phyloP scores from a whole-genome alignment of 2,888 invertebrate genomes.

The Acanthosepion lycidas region DNA sequence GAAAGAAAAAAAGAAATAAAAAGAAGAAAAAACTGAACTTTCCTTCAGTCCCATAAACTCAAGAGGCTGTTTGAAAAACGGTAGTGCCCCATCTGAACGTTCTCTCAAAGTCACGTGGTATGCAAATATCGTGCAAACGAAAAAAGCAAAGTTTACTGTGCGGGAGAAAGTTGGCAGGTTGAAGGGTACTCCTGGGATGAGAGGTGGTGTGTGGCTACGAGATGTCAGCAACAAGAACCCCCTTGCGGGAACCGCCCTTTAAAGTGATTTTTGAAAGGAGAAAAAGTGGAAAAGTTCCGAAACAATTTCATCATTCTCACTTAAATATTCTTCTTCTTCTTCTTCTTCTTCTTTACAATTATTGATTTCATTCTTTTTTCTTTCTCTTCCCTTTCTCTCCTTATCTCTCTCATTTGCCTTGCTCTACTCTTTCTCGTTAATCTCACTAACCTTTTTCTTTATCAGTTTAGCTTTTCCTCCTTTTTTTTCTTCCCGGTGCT shows the following conservation, averaged over 20 bases:
- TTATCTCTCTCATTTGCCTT: background rate
- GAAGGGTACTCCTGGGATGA: slow-evolving; percentile 21
- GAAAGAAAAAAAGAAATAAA: background rate
- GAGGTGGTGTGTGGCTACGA: background rate
- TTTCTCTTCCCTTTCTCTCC: background rate
- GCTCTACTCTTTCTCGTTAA: background rate
- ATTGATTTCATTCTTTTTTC: background rate
- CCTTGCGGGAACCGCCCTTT: slow-evolving; percentile 10
- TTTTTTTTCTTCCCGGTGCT: background rate
- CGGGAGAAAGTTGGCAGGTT: slow-evolving; percentile 33
- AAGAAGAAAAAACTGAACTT: background rate
- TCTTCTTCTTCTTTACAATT: background rate
- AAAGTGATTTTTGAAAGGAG: background rate
- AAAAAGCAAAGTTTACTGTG: slow-evolving; percentile 9
- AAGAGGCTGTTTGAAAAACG: background rate
- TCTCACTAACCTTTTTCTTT: background rate
- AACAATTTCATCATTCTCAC: background rate
- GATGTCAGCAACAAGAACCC: slow-evolving; percentile 23
- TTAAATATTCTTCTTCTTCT: background rate
- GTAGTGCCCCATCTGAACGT: slow-evolving; percentile 33
- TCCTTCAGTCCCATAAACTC: slow-evolving; percentile 20
- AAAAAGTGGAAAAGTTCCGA: background rate
- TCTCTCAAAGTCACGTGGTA: slow-evolving; percentile 21
- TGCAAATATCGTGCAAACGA: background rate
- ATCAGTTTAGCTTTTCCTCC: background rate